phyloP scores from a whole-genome alignment of 2,113 vertebrate species.

The Marmota flaviventris region DNA sequence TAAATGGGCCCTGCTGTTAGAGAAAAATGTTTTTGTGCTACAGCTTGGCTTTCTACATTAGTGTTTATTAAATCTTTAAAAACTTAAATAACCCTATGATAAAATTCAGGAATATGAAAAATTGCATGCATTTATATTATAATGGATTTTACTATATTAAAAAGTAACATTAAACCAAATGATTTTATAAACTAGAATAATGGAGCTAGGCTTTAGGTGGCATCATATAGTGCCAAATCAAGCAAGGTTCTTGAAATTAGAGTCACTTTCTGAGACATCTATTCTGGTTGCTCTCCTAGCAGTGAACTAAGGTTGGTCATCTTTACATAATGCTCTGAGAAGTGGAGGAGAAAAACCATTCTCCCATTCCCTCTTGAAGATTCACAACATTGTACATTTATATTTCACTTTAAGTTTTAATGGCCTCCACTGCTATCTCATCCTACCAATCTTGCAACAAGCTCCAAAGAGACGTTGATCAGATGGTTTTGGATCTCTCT shows the following conservation, averaged over 20 bases:
- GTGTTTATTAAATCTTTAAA: slow-evolving; percentile 78
- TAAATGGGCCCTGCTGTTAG: slow-evolving; percentile 75
- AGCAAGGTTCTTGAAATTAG: not conserved
- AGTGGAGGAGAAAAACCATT: not conserved
- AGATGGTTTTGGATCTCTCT: not conserved
- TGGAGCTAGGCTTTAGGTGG: not conserved
- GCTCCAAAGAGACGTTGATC: not conserved
- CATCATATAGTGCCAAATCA: not conserved
- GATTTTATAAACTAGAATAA: slow-evolving; percentile 46
- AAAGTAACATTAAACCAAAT: slow-evolving; percentile 62
- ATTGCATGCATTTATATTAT: slow-evolving; percentile 48
- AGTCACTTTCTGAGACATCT: not conserved
- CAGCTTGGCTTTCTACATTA: slow-evolving; percentile 66
- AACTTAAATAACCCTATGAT: slow-evolving; percentile 75
- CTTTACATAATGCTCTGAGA: not conserved
- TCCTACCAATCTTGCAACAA: not conserved
- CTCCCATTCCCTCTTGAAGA: not conserved
- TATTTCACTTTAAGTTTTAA: not conserved
- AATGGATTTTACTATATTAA: slow-evolving; percentile 54
- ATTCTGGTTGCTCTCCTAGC: not conserved
- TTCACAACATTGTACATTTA: not conserved
- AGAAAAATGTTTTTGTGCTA: slow-evolving; percentile 74
- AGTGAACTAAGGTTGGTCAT: not conserved
- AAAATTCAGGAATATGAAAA: slow-evolving; percentile 71
- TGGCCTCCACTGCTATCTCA: not conserved